Evolutionary conservation across 2,888 invertebrate genomes (phyloP), one percentile per base, ranked within the genome.

Genomic region (Saturnia japonica): DNA sequence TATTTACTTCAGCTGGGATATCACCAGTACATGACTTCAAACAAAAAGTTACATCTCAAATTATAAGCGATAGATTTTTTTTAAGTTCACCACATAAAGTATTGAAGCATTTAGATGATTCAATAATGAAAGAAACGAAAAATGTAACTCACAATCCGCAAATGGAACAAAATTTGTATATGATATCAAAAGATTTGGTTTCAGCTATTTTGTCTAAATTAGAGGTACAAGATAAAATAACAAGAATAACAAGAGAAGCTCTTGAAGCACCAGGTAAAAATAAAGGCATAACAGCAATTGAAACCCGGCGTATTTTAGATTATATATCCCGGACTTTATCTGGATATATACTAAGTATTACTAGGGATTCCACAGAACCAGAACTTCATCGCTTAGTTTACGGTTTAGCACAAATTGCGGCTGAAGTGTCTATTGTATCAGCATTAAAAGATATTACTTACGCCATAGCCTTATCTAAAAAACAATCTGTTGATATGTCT

Each of bases 161-260:
- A 80, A 92, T 93, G 89, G 92, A 92, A 74, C 90, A 90, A 70
- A 90, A 86, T 69, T 81, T 94, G 1, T 92, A 91, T 75, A 89
- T 91, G 76, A 87, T 94, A 75, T 91, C 94, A 0, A 93, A 93
- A 76, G 91, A 93, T 72, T 79, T 94, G 51, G 91, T 94, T 42
- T 87, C 90, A n/a, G 85, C 93, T 47, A 92, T 94, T 71, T 80
- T 94, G 72, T 84, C 89, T 0, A 93, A 93, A 74, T 80, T 94
- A 71, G 93, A 94, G 80, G 88, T 90, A 66, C 94, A 94, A 81
- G 93, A 94, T 73, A 94, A 93, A 86, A 91, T 94, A 54, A 94
- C 94, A 4, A 87, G 91, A 81, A 89, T 94, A 28, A 93, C 93
- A 4, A 87, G 85, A 76, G 92, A 93, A 76, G 94, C 94, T 16